Evolutionary conservation across 35 echinoderm and acorn worm species (phyloP), one percentile per base, ranked within the genome.

Genomic region (Ptychodera flava): DNA sequence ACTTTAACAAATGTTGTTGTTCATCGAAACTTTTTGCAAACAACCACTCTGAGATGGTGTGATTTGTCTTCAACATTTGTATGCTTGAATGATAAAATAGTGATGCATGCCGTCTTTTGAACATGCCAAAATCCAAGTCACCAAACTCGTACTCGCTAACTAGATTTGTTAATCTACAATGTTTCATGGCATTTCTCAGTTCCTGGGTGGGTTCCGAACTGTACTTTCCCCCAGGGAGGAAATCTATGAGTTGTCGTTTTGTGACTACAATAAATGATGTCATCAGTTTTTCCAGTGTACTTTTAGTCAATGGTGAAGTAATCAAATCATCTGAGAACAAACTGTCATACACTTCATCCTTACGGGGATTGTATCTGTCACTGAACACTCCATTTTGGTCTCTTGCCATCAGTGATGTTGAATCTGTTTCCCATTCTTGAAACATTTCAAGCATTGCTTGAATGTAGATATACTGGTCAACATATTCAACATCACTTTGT

Each of bases 71-170:
- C 0, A 83, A 35, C 81, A 89, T 86, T 53, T 87, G 84, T 0
- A 87, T 76, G 32, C 79, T 82, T 0, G 36, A 81, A 28, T 86
- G 84, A 33, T 33, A 91, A 29, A 91, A 79, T 82, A 78, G 16
- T 28, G 84, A 89, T 0, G 78, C 89, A 82, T 86, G 84, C 28
- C 79, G 78, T 6, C 89, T 29, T 29, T 79, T 36, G 32, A 86
- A 91, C 32, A 86, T 83, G 64, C 89, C 85, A 34, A 86, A 86
- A 80, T 91, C 89, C 15, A 91, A 80, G 27, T 91, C 84, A 16
- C 89, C 89, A 86, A 86, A 91, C 35, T 86, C 37, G 28, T 77
- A 91, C 38, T 87, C 90, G 16, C 84, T 87, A 1, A 91, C 85
- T 33, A 91, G 85, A 37, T 91, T 83, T 35, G 90, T 91, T 0